These are phyloP conservation scores for Dissostichus mawsoni DNA, from an alignment of 2,113 vertebrate genomes.

Conservation along the genomic window DNA sequence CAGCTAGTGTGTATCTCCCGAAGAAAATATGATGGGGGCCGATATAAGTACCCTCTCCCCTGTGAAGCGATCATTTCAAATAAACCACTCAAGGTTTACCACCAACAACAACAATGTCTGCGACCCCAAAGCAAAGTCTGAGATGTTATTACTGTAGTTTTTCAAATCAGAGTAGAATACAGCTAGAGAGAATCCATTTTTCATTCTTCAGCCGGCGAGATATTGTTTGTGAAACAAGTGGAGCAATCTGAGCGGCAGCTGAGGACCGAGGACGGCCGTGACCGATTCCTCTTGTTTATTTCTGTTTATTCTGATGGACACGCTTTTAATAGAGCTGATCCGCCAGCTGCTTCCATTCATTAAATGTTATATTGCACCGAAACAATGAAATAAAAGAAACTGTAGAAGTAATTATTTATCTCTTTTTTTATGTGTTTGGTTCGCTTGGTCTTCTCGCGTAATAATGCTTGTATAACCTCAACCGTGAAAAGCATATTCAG, in stretches of 20 bases:
- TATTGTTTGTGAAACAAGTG: slow-evolving; percentile 50
- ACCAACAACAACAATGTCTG: slow-evolving; percentile 34
- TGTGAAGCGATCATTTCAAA: slow-evolving; percentile 57
- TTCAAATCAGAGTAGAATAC: slow-evolving; percentile 56
- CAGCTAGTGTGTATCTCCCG: not conserved
- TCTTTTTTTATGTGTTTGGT: too few relatives aligned
- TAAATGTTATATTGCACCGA: not conserved
- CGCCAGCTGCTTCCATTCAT: not conserved
- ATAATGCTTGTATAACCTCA: too few relatives aligned
- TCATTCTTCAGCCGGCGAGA: slow-evolving; percentile 45
- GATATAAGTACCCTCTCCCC: slow-evolving; percentile 15
- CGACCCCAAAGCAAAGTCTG: slow-evolving; percentile 53
- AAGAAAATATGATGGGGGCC: slow-evolving; percentile 15
- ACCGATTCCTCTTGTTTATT: slow-evolving; percentile 14
- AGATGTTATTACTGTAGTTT: slow-evolving; percentile 58
- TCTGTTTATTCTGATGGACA: slow-evolving; percentile 36
- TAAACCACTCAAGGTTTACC: slow-evolving; percentile 39
- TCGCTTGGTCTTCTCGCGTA: too few relatives aligned
- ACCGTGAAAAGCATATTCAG: too few relatives aligned
- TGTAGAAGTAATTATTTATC: too few relatives aligned
- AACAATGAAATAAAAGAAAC: too few relatives aligned
- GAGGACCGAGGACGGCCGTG: slow-evolving; percentile 33
- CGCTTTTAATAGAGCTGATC: not conserved
- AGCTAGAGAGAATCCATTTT: slow-evolving; percentile 44
- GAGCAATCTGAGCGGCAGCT: slow-evolving; percentile 30